Evolutionary conservation across 2,888 invertebrate genomes (phyloP).

Genomic region (Esperia sulphurella): DNA sequence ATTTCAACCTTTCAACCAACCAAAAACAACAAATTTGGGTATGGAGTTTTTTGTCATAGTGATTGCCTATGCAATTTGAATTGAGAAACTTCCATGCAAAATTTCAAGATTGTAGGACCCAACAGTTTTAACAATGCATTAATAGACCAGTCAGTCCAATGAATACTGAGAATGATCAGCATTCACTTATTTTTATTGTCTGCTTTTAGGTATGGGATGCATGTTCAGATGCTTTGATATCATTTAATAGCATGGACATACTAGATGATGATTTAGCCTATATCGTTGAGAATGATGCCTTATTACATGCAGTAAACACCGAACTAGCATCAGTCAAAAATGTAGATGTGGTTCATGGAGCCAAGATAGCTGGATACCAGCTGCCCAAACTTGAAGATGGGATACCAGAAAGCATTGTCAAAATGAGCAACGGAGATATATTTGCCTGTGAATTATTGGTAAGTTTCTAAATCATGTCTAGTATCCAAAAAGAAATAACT

Average conservation of each 20-base stretch:
- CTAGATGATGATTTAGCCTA: conserved; percentile 89
- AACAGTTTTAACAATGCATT: too few species aligned
- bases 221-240: conserved; percentile 92
- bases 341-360: conserved; percentile 83
- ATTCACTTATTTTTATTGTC: conserved; percentile 15
- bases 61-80: too few species aligned
- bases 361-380: conserved; percentile 83
- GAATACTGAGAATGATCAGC: too few species aligned
- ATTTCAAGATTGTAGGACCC: too few species aligned
- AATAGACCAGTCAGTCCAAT: too few species aligned
- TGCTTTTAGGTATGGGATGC: conserved; percentile 94
- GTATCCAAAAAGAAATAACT: too few species aligned
- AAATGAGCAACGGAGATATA: conserved; percentile 81
- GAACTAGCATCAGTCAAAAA: conserved; percentile 76
- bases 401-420: conserved; percentile 59
- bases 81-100: too few species aligned
- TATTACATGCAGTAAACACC: conserved; percentile 85
- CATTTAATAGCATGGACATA: conserved; percentile 87
- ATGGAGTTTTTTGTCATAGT: too few species aligned
- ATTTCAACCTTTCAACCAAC: too few species aligned
- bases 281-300: conserved; percentile 95
- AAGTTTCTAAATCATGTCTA: conserved; percentile 53
- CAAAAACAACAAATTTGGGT: too few species aligned
- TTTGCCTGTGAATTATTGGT: conserved; percentile 85
- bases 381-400: conserved; percentile 62